Conservation (phyloP, 2,113 vertebrate genomes). For the Dicentrarchus labrax region DNA sequence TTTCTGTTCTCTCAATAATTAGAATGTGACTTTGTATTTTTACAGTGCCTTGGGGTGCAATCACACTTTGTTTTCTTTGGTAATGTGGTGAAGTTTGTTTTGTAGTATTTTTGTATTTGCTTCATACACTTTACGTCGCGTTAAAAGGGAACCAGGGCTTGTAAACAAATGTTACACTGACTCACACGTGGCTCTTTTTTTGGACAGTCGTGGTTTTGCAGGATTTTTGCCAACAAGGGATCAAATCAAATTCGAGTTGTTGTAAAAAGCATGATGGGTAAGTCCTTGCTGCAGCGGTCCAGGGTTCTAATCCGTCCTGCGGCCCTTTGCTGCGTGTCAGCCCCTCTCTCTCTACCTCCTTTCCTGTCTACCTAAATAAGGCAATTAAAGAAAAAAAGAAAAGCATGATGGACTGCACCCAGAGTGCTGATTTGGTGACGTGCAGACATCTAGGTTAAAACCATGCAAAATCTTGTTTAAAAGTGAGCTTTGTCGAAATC, state of each 20-base stretch:
- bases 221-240: too few relatives aligned
- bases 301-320: too few relatives aligned
- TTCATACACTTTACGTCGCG: not conserved
- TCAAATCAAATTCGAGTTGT: not conserved
- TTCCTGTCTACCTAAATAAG: too few relatives aligned
- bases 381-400: too few relatives aligned
- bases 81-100: slow-evolving; percentile 26
- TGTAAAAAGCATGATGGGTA: not conserved
- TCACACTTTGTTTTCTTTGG: slow-evolving; percentile 39
- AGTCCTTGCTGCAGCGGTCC: too few relatives aligned
- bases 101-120: slow-evolving; percentile 28
- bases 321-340: too few relatives aligned
- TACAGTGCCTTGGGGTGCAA: slow-evolving; percentile 17
- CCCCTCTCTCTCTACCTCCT: too few relatives aligned
- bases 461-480: too few relatives aligned
- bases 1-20: slow-evolving; percentile 38
- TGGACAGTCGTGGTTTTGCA: not conserved
- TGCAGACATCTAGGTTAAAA: not conserved
- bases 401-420: not conserved
- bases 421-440: not conserved
- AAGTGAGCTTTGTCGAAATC: not conserved
- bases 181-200: slow-evolving; percentile 5
- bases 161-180: slow-evolving; percentile 17
- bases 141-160: slow-evolving; percentile 11
- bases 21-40: slow-evolving; percentile 39